These are phyloP conservation scores for Hirtodrosophila cameraria DNA, from an alignment of 2,888 invertebrate genomes.

Conservation along the genomic window DNA sequence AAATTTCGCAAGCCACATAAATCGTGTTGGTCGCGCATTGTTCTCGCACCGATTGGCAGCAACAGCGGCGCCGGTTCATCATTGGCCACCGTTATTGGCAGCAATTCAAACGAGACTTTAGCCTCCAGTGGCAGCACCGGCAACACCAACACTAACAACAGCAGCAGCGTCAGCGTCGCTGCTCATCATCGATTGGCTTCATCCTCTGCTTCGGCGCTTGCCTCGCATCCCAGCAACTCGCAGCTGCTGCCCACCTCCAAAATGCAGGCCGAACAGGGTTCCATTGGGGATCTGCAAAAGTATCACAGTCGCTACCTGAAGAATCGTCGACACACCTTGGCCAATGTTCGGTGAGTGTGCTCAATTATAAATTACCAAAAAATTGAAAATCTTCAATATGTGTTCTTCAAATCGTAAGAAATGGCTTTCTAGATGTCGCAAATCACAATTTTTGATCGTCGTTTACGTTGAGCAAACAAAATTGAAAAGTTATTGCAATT, in stretches of 20 bases:
- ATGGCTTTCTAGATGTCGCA: no score
- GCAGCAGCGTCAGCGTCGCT: slow-evolving; percentile 76
- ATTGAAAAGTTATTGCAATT: no score
- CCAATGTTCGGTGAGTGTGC: slow-evolving; percentile 94
- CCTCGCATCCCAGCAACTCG: slow-evolving; percentile 81
- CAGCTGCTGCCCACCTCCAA: slow-evolving; percentile 85
- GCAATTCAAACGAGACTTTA: slow-evolving; percentile 82
- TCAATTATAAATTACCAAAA: background rate
- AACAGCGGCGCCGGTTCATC: slow-evolving; percentile 52
- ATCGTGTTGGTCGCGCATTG: slow-evolving; percentile 83
- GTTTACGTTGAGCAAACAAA: no score
- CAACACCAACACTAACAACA: slow-evolving; percentile 74
- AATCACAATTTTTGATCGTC: no score
- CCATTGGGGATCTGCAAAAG: slow-evolving; percentile 94
- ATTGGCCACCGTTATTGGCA: slow-evolving; percentile 71
- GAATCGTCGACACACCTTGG: slow-evolving; percentile 94
- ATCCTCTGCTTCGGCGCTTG: slow-evolving; percentile 78
- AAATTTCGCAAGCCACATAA: slow-evolving; percentile 83
- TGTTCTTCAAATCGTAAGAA: no score
- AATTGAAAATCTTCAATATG: no score
- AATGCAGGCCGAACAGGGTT: slow-evolving; percentile 97
- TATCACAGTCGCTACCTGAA: slow-evolving; percentile 94
- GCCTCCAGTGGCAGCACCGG: slow-evolving; percentile 79
- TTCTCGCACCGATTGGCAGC: slow-evolving; percentile 77
- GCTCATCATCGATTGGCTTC: slow-evolving; percentile 74